Evolutionary conservation across 2,888 invertebrate species (phyloP), one percentile per base, ranked within the genome.

Genomic region (Lepidocyrtinus sp.): DNA sequence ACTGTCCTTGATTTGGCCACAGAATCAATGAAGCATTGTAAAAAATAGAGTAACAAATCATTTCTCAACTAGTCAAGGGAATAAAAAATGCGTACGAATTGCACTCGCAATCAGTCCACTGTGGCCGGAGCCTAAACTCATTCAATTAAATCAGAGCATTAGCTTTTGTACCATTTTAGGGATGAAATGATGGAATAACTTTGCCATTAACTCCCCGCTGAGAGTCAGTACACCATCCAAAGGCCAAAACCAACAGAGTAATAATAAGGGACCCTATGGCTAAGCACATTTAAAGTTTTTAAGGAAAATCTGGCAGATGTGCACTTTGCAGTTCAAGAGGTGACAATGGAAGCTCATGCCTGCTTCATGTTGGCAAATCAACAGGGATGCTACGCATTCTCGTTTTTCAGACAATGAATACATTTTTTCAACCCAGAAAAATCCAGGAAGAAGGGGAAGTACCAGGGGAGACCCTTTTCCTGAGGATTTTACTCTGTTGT

Each of bases 281-380:
- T n/a, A n/a, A n/a, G n/a, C n/a, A n/a, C n/a, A n/a, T n/a, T n/a
- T n/a, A 62, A 36, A 46, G 22, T 45, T 63, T 1, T 27, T 1
- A 3, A 22, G 26, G 26, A 17, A 76, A 76, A 55, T 55, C 17
- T 19, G 36, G 64, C 76, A 76, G 76, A 76, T 76, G 76, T 76
- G 63, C 76, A 76, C 69, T 76, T n/a, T 76, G 55, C 63, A 70
- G 64, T 70, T 50, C 21, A 1, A 27, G 27, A 50, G 46, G 62
- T 46, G 26, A 75, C 68, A 75, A 62, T 55, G 36, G 3, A 15
- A 17, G 15, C 25, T 24, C 24, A 45, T 36, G 9, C 45, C 24
- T 55, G 59, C 19, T 62, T 55, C n/a, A n/a, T 76, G 76, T 76
- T 76, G 46, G 76, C 76, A 76, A 76, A 76, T 76, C 70, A 76